Evolutionary conservation across 2,113 vertebrate genomes (phyloP).

Genomic region (Hoplias malabaricus): DNA sequence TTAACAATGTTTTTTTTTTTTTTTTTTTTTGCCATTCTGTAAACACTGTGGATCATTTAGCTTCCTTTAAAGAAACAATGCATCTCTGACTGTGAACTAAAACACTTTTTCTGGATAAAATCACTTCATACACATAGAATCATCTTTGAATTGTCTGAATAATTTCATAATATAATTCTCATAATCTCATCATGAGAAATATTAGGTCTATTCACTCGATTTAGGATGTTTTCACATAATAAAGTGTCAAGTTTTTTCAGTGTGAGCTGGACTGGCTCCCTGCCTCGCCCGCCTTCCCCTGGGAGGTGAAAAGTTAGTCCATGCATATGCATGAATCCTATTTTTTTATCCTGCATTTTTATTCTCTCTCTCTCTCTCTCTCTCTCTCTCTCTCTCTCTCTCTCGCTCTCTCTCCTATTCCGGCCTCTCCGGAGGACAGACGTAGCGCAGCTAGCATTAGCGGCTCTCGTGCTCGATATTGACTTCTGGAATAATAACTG

Average conservation of each 20-base stretch:
- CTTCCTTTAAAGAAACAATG: no score
- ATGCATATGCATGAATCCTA: slow-evolving; percentile 68
- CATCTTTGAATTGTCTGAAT: no score
- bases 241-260: slow-evolving; percentile 78
- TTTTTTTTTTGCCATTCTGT: no score
- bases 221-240: no score
- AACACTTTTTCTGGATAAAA: no score
- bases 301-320: slow-evolving; percentile 70
- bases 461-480: slow-evolving; percentile 85
- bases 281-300: slow-evolving; percentile 72
- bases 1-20: no score
- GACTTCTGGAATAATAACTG: slow-evolving; percentile 96
- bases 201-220: no score
- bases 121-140: no score
- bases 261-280: slow-evolving; percentile 83
- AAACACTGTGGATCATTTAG: no score
- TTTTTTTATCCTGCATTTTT: background rate
- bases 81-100: no score
- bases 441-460: slow-evolving; percentile 88
- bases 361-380: background rate
- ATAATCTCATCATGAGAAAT: no score
- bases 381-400: background rate
- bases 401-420: slow-evolving; percentile 61
- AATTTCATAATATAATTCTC: no score
- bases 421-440: slow-evolving; percentile 88